phyloP scores from a whole-genome alignment of 2,888 invertebrate genomes.

The Trichogramma evanescens region DNA sequence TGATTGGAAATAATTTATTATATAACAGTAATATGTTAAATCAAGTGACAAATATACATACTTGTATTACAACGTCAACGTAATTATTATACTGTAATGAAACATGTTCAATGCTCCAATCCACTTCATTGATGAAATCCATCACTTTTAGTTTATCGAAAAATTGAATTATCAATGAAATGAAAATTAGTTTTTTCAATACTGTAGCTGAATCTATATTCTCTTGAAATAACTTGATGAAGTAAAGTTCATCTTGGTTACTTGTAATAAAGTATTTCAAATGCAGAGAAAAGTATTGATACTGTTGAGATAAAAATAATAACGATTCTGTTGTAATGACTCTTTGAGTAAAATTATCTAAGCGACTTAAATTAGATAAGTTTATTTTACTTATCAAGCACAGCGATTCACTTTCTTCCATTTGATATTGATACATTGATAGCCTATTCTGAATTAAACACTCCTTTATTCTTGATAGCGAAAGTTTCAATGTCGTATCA shows the following conservation, averaged over 20 bases:
- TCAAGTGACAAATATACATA: constrained; percentile 34
- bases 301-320: constrained; percentile 82
- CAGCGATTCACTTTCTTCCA: too few relatives aligned
- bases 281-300: constrained; percentile 75
- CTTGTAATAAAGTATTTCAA: constrained; percentile 73
- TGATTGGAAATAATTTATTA: too few relatives aligned
- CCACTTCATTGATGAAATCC: constrained; percentile 82
- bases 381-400: constrained; percentile 48
- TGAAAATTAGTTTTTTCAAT: constrained; percentile 78
- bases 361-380: constrained; percentile 60
- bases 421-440: too few relatives aligned
- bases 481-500: too few relatives aligned
- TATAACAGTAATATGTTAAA: too few relatives aligned
- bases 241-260: constrained; percentile 56
- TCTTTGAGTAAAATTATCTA: constrained; percentile 78
- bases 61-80: constrained; percentile 67
- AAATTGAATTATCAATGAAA: constrained; percentile 59
- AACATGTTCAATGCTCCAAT: constrained; percentile 93
- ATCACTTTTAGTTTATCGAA: constrained; percentile 73
- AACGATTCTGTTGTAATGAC: constrained; percentile 90
- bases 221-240: constrained; percentile 68
- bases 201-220: constrained; percentile 67
- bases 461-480: too few relatives aligned
- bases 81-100: constrained; percentile 91
- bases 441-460: too few relatives aligned